Percentiles rank a stretch among this genome's conserved stretches.
These are phyloP conservation scores for Eulithis testata DNA, from an alignment of 2,888 invertebrate species.

Conservation along the genomic window DNA sequence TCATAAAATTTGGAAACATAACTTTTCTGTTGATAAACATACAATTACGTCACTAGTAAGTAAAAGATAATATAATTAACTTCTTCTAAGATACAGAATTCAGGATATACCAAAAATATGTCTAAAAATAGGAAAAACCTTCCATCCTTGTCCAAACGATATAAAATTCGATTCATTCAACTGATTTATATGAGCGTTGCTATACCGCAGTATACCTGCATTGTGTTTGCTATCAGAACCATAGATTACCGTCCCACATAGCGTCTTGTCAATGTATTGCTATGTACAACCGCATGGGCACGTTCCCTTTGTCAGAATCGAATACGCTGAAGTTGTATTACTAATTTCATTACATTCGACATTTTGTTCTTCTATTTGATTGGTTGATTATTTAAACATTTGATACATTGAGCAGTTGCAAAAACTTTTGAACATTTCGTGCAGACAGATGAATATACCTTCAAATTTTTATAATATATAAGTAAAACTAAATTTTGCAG, in stretches of 20 bases:
- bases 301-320: neutral
- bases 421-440: too few species aligned
- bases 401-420: too few species aligned
- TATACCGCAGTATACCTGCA: slow-evolving; percentile 25
- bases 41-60: neutral
- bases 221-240: slow-evolving; percentile 11
- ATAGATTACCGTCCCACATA: slow-evolving; percentile 1
- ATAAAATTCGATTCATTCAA: neutral
- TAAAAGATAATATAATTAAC: too few species aligned
- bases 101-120: too few species aligned
- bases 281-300: neutral
- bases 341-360: neutral
- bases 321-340: too few species aligned
- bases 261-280: slow-evolving; percentile 1
- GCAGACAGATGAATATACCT: too few species aligned
- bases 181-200: neutral
- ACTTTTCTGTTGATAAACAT: neutral
- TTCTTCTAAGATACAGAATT: too few species aligned
- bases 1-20: neutral
- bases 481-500: too few species aligned
- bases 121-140: neutral
- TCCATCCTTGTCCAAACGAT: slow-evolving; percentile 5
- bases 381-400: too few species aligned
- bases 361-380: neutral
- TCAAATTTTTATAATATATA: too few species aligned